phyloP scores from a whole-genome alignment of 2,113 vertebrate genomes.

The Larimichthys polyactis region DNA sequence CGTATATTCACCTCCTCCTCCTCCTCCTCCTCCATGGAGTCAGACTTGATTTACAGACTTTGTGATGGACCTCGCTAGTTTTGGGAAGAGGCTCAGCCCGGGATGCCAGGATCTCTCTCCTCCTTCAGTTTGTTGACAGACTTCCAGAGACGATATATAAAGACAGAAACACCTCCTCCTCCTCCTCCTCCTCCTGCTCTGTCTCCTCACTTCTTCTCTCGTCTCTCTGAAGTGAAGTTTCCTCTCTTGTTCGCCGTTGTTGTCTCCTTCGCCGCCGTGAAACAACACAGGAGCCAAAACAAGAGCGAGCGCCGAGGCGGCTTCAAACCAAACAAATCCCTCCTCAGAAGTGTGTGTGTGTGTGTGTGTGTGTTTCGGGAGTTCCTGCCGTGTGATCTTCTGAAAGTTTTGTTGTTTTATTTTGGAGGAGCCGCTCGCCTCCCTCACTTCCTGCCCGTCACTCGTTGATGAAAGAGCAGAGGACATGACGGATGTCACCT shows the following conservation, averaged over 20 bases:
- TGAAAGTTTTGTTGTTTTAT: conserved; percentile 66
- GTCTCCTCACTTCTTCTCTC: conserved; percentile 11
- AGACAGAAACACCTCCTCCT: conserved; percentile 60
- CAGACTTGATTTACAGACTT: no score
- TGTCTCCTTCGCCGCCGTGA: conserved; percentile 65
- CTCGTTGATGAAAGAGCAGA: conserved; percentile 36
- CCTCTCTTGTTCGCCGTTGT: conserved; percentile 63
- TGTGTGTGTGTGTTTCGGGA: conserved; percentile 35
- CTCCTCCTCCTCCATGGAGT: no score
- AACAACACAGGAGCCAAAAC: conserved; percentile 66
- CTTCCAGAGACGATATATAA: conserved; percentile 70
- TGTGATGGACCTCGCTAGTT: no score
- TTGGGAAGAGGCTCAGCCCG: no score
- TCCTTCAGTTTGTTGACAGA: conserved; percentile 64
- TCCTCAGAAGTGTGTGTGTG: conserved; percentile 46
- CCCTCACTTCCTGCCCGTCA: conserved; percentile 31
- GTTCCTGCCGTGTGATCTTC: conserved; percentile 65
- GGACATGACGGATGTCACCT: conserved; percentile 62
- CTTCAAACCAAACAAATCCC: conserved; percentile 72
- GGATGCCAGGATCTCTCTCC: background rate
- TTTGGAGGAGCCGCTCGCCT: conserved; percentile 58
- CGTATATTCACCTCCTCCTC: background rate
- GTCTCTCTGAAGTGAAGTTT: conserved; percentile 73
- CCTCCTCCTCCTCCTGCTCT: conserved; percentile 21
- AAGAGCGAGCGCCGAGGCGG: conserved; percentile 53